Percentiles rank a stretch among this genome's conserved stretches.
phyloP scores from a whole-genome alignment of 2,888 invertebrate genomes.

The Pollenia griseotomentosa region DNA sequence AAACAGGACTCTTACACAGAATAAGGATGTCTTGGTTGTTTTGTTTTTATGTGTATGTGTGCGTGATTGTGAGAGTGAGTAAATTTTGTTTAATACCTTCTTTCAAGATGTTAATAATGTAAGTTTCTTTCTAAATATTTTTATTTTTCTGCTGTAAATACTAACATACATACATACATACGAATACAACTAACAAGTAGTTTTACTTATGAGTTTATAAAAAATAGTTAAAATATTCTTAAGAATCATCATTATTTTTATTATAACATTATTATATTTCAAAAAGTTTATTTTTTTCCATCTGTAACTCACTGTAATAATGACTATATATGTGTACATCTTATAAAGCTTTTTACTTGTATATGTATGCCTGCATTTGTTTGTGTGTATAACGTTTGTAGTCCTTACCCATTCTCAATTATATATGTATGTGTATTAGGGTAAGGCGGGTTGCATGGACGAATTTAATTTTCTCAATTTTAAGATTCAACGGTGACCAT shows the following conservation, averaged over 20 bases:
- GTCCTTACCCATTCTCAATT: not conserved
- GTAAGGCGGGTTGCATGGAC: too few relatives aligned
- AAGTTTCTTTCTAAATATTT: conserved; percentile 36
- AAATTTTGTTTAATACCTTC: conserved; percentile 4
- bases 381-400: not conserved
- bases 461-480: too few relatives aligned
- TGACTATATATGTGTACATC: conserved; percentile 9
- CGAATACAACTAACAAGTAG: conserved; percentile 42
- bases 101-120: conserved; percentile 45
- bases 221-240: conserved; percentile 51
- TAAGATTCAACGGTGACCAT: too few relatives aligned
- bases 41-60: not conserved
- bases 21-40: not conserved
- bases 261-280: conserved; percentile 45
- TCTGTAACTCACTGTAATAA: conserved; percentile 19
- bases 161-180: too few relatives aligned
- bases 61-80: not conserved
- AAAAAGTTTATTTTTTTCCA: conserved; percentile 23
- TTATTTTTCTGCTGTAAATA: not conserved
- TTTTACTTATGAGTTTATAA: conserved; percentile 40
- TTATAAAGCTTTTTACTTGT: conserved; percentile 6
- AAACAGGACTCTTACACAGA: not conserved
- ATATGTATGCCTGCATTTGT: conserved; percentile 26
- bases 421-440: not conserved
- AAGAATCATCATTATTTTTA: conserved; percentile 49